Conservation (phyloP, 2,113 vertebrate genomes). For the Talpa occidentalis region DNA sequence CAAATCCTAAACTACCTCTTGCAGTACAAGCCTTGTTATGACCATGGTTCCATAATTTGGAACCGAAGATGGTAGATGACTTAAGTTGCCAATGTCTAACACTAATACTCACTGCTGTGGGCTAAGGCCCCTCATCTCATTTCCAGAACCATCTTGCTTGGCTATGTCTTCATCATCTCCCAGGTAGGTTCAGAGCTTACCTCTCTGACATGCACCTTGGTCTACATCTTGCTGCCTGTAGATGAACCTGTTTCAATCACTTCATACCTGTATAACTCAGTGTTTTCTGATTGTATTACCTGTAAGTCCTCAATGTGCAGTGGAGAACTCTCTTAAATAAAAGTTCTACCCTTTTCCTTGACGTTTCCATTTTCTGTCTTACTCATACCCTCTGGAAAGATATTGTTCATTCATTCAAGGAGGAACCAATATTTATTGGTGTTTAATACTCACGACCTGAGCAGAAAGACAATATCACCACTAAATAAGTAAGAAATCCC, state of each 20-base stretch:
- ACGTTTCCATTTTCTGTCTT: constrained; percentile 47
- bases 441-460: not conserved
- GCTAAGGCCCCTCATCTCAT: not conserved
- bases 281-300: not conserved
- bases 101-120: not conserved
- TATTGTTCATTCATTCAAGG: not conserved
- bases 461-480: not conserved
- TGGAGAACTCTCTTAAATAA: constrained; percentile 1
- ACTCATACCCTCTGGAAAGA: not conserved
- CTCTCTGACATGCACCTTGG: not conserved
- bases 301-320: not conserved
- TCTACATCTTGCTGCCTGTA: not conserved
- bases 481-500: constrained; percentile 33
- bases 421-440: constrained; percentile 11
- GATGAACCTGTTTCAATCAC: constrained; percentile 13
- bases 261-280: not conserved
- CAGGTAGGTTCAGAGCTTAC: not conserved
- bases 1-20: not conserved
- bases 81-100: not conserved
- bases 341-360: constrained; percentile 27
- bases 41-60: not conserved
- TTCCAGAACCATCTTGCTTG: not conserved
- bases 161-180: not conserved
- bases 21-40: not conserved
- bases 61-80: not conserved